These are phyloP conservation scores for Lasioglossum marginatum DNA, from an alignment of 2,888 invertebrate species.

Conservation along the genomic window DNA sequence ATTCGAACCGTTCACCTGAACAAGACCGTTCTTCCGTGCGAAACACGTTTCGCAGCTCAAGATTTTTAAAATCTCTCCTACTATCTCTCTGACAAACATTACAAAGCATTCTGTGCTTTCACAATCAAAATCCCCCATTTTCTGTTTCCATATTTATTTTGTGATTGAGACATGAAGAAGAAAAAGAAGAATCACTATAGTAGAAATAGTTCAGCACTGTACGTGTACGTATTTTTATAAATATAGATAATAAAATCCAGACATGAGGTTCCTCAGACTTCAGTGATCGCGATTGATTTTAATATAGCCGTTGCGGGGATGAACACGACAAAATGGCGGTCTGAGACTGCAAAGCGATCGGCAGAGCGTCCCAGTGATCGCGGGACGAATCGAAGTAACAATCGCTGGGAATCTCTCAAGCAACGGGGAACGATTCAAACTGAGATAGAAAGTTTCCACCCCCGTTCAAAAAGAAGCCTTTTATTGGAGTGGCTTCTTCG, in stretches of 20 bases:
- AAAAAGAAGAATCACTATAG: too few relatives aligned
- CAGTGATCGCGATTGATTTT: neutral
- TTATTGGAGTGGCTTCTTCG: slow-evolving; percentile 47
- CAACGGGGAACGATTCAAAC: slow-evolving; percentile 3
- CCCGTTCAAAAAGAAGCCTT: slow-evolving; percentile 14
- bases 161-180: neutral
- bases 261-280: neutral
- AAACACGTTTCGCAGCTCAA: neutral
- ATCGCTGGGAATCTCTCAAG: slow-evolving; percentile 5
- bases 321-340: slow-evolving; percentile 2
- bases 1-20: neutral
- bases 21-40: neutral
- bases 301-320: neutral
- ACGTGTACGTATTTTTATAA: neutral
- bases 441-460: slow-evolving; percentile 41
- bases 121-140: neutral
- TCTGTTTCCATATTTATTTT: neutral
- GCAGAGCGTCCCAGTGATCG: neutral
- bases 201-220: too few relatives aligned
- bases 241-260: neutral
- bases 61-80: neutral
- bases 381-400: slow-evolving; percentile 5
- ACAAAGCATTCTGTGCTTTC: neutral
- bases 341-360: neutral
- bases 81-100: neutral